Base-by-base conservation (phyloP, 1,140 invertebrate species). In the Drosophila parabipectinata region DNA sequence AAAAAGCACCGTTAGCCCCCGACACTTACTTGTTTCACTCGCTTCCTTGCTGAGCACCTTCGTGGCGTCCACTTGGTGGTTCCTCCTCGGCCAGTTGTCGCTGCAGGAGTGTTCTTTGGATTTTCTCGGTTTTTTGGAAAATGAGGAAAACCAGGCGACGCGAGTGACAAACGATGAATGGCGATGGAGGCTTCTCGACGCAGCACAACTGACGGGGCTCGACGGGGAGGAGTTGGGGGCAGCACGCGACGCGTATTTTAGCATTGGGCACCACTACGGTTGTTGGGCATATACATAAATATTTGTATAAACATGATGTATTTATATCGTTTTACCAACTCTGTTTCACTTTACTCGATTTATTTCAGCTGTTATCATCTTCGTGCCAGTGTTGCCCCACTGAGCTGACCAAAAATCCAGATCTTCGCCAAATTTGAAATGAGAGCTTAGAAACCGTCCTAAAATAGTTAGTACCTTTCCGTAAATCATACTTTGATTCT, bases 111-210 rank as follows among this genome's bases (percentile, higher is more conserved):
- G n/a, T 37, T 48, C 48, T 24, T 26, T 39, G 9, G 15, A 26
- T 24, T 41, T 44, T 50, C 48, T 34, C 12, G 4, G 1, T 14
- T 51, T 34, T 50, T 59, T 45, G 44, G 44, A 21, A 47, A 21
- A 18, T 18, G 15, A 21, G 44, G 44, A 47, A 21, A 47, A 47
- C 44, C 44, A 47, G 18, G 44, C 44, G 15, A 6, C 15, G 64
- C 66, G 81, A 87, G 78, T 75, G 78, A 78, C 76, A 68, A 87
- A 87, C 78, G 79, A 81, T 85, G 82, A 85, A 85, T 85, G 82
- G 72, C 62, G 44, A 47, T 18, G 44, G 57, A 75, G 68, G 12
- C 10, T 37, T 37, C 34, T 37, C 34, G 34, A 37, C 34, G 34
- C 10, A 10, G 10, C 12, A 10, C 9, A 37, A 12, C 34, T 21